phyloP scores from a whole-genome alignment of 1,140 invertebrate genomes.

The Trissolcus basalis region DNA sequence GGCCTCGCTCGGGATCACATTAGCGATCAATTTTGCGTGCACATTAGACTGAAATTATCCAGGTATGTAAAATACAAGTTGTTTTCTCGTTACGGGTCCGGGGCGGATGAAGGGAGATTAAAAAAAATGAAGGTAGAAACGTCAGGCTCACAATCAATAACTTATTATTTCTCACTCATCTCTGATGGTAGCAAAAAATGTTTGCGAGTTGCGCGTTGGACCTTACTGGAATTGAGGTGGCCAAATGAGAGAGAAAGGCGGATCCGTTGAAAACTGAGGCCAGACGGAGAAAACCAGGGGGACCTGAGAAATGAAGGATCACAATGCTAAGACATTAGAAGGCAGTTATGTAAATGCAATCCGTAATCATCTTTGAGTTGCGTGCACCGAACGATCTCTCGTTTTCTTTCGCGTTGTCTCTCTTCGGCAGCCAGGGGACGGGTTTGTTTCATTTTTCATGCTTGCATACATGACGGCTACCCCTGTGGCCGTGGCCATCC shows the following conservation, averaged over 20 bases:
- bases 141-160: too few species aligned
- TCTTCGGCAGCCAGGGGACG: slow-evolving; percentile 30
- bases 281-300: slow-evolving; percentile 32
- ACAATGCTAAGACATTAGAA: slow-evolving; percentile 53
- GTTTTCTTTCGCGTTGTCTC: slow-evolving; percentile 8
- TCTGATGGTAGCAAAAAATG: too few species aligned
- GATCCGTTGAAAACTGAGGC: slow-evolving; percentile 22
- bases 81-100: slow-evolving; percentile 21
- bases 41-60: too few species aligned
- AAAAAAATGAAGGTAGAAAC: slow-evolving; percentile 7
- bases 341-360: slow-evolving; percentile 59
- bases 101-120: not conserved
- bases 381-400: slow-evolving; percentile 69
- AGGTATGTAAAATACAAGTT: slow-evolving; percentile 41
- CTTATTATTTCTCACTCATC: too few species aligned
- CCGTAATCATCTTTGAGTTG: slow-evolving; percentile 73
- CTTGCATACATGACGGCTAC: slow-evolving; percentile 35
- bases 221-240: too few species aligned
- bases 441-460: slow-evolving; percentile 70
- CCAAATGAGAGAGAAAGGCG: too few species aligned
- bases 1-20: too few species aligned
- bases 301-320: slow-evolving; percentile 38
- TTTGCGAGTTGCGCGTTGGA: too few species aligned
- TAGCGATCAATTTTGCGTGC: too few species aligned
- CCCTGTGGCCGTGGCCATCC: slow-evolving; percentile 43